phyloP scores from a whole-genome alignment of 2,888 invertebrate species.

The Camptogramma bilineatum region DNA sequence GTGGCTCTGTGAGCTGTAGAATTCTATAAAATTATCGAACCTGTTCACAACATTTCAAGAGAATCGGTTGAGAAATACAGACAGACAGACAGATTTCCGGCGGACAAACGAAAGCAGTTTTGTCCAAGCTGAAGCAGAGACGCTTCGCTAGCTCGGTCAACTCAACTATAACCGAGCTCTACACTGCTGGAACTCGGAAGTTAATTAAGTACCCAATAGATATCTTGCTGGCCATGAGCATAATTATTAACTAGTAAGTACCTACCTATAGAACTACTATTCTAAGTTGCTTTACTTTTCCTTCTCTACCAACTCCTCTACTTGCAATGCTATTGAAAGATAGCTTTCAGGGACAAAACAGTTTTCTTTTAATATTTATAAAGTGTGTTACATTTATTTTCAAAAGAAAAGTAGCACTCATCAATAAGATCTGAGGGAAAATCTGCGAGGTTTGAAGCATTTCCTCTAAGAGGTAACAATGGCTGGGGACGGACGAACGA shows the following conservation, averaged over 20 bases:
- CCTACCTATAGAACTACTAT: background rate
- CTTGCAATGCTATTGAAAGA: background rate
- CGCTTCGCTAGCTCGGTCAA: too few relatives aligned
- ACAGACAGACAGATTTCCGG: too few relatives aligned
- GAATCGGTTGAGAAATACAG: too few relatives aligned
- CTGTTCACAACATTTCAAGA: too few relatives aligned
- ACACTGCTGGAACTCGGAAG: background rate
- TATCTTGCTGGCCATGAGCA: background rate
- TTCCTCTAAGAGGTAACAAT: constrained; percentile 18
- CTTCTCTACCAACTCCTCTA: too few relatives aligned
- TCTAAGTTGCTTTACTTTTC: background rate
- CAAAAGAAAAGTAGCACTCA: background rate
- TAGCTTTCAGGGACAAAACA: background rate
- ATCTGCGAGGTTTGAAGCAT: constrained; percentile 12
- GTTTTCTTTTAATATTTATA: background rate
- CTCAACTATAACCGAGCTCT: background rate
- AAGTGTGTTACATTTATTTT: background rate
- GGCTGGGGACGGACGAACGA: constrained; percentile 8
- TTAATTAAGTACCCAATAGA: background rate
- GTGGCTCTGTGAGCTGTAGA: too few relatives aligned
- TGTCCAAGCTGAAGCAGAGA: too few relatives aligned
- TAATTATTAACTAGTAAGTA: background rate
- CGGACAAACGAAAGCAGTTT: too few relatives aligned
- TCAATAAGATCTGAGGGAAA: constrained; percentile 5
- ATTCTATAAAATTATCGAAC: too few relatives aligned